Evolutionary conservation across 2,888 invertebrate species (phyloP), one percentile per base, ranked within the genome.

Genomic region (Rhaphigaster nebulosa): DNA sequence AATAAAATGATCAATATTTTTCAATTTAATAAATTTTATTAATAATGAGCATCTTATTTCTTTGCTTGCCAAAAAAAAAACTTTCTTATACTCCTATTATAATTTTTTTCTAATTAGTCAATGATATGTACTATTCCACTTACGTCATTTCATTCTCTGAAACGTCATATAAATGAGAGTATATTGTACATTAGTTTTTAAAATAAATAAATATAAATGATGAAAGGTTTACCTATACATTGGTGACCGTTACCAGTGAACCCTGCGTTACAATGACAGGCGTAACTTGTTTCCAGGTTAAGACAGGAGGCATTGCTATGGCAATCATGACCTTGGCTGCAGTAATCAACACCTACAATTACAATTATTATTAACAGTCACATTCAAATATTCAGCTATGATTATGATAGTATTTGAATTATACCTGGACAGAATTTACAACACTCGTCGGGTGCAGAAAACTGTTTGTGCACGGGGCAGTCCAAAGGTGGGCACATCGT

Each of bases 301-400:
- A 97, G 96, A 95, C 98, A 98, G 92, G 97, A 97, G 91, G 98
- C 98, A 94, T 98, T 98, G 93, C 95, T 95, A 94, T 98, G 98
- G 94, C 98, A 98, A 93, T 96, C 96, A 94, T 98, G 97, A 91
- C 97, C 97, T 95, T 96, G 96, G 93, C 96, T 96, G 95, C 98
- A 98, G 95, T 97, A 98, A 95, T 98, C 97, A 94, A 97, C 96
- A 93, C 97, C 97, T 91, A 54, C 23, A 50, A 87, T n/a, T 41
- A 45, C 12, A 50, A n/a, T 29, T n/a, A 0, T 87, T 20, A 29
- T 87, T 29, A 87, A n/a, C 2, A 45, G 5, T 26, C 26, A 0
- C 26, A 26, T 38, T 10, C 38, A 29, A 45, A 26, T n/a, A 84
- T 45, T 45, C 4, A 26, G n/a, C 3, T 18, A 70, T 70, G 5